Evolutionary conservation across 2,113 vertebrate genomes (phyloP), one percentile per base, ranked within the genome.

Genomic region (Lethenteron reissneri): DNA sequence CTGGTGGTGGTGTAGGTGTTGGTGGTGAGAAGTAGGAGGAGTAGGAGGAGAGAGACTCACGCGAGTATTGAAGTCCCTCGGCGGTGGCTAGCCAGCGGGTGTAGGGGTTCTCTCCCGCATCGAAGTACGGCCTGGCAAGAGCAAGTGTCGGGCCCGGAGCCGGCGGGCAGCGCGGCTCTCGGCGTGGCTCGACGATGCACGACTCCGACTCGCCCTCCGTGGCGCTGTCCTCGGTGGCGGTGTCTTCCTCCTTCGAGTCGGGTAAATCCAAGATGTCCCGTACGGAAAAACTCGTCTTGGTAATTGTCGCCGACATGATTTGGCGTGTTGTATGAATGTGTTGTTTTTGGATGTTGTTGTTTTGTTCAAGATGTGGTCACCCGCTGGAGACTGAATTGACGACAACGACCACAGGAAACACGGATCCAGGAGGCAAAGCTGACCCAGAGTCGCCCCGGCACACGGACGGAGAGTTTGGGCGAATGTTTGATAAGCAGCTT

Each of bases 191-290:
- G 2, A 41, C 25, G 64, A 68, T 68, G 64, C 64, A 68, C 25
- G 41, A 41, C 41, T 68, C 64, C 64, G 11, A 9, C 11, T 68
- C 64, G 9, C n/a, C 25, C 25, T 68, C 64, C 10, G 64, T n/a
- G 8, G n/a, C 64, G 64, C 64, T 68, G n/a, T 68, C 64, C 11
- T 68, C 64, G 11, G 64, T n/a, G 9, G 64, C n/a, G 64, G 9
- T 68, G n/a, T 68, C 64, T 68, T 68, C 64, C 9, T 68, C 64
- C 64, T 68, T 68, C 64, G 64, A 25, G 64, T 68, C 64, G n/a
- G 64, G 64, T 68, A 68, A 68, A 68, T 68, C 64, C 64, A 68
- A 68, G 64, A 68, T 68, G 64, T 68, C 64, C 25, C 64, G 64
- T 3, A 68, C 64, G 25, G 64, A 68, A 21, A 68, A 68, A 21